These are phyloP conservation scores for Illadopsis cleaveri DNA, from an alignment of 2,113 vertebrate genomes.

Conservation along the genomic window DNA sequence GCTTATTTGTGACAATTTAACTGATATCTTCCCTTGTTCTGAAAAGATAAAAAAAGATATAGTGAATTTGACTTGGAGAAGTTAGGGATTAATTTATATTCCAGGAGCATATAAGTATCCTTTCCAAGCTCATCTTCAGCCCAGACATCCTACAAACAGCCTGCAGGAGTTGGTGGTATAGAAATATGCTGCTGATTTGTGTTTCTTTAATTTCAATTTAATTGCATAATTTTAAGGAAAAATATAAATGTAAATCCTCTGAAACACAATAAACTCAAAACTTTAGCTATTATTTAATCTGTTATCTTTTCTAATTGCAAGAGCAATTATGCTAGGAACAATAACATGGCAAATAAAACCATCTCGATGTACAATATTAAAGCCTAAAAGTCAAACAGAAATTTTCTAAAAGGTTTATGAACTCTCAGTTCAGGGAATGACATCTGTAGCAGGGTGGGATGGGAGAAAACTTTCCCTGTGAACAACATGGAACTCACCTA, in stretches of 20 bases:
- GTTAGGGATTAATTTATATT: slow-evolving; percentile 9
- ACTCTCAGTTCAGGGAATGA: neutral
- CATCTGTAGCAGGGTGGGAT: neutral
- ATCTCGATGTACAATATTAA: neutral
- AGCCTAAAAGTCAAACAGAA: neutral
- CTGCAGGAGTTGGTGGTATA: neutral
- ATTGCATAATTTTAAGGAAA: neutral
- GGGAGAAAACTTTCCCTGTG: neutral
- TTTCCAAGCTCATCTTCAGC: neutral
- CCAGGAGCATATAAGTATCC: neutral
- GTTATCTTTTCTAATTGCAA: neutral
- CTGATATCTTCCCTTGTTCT: neutral
- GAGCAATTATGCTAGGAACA: neutral
- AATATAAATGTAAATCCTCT: neutral
- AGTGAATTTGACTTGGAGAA: neutral
- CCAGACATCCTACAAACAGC: neutral
- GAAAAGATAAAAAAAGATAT: neutral
- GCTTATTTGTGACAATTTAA: neutral
- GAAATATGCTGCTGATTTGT: neutral
- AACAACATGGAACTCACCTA: neutral
- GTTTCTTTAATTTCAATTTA: neutral
- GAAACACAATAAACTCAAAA: neutral
- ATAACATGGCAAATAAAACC: neutral
- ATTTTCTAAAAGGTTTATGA: neutral
- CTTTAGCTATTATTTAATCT: neutral